Evolutionary conservation across 2,888 invertebrate species (phyloP).

Genomic region (Cataglyphis altisquamis): DNA sequence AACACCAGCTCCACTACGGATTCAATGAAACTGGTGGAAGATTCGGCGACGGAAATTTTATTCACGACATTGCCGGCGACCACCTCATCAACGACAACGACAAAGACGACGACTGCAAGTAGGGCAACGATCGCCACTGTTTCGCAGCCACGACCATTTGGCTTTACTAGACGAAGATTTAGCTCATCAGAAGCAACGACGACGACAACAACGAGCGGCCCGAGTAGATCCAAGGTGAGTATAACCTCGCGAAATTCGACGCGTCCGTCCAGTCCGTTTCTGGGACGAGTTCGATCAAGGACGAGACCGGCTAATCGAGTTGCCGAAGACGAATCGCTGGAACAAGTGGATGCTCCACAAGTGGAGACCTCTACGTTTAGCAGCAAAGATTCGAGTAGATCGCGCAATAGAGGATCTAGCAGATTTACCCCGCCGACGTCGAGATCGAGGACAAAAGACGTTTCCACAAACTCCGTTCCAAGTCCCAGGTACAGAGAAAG

Average conservation of each 20-base stretch:
- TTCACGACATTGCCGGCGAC: constrained; percentile 77
- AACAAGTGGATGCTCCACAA: constrained; percentile 47
- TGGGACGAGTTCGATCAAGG: constrained; percentile 79
- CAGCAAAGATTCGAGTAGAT: constrained; percentile 45
- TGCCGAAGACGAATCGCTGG: constrained; percentile 44
- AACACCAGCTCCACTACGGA: constrained; percentile 52
- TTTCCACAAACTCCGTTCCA: constrained; percentile 8
- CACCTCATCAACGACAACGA: constrained; percentile 60
- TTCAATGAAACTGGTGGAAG: constrained; percentile 78
- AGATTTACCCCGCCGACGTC: constrained; percentile 72
- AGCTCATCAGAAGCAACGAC: constrained; percentile 76
- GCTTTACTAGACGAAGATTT: constrained; percentile 87
- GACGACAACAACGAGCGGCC: constrained; percentile 63
- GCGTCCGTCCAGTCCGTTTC: constrained; percentile 80
- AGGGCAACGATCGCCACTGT: constrained; percentile 81
- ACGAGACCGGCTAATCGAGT: constrained; percentile 61
- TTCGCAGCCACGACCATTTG: constrained; percentile 87
- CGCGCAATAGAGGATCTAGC: constrained; percentile 70
- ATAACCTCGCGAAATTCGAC: constrained; percentile 83
- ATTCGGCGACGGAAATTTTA: constrained; percentile 81
- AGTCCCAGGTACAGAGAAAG: constrained; percentile 38
- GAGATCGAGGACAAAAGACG: constrained; percentile 37
- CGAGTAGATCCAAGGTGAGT: constrained; percentile 84
- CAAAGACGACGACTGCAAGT: constrained; percentile 68
- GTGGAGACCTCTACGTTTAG: constrained; percentile 26